Conservation (phyloP, 2,113 vertebrate genomes). For the Arothron firmamentum region DNA sequence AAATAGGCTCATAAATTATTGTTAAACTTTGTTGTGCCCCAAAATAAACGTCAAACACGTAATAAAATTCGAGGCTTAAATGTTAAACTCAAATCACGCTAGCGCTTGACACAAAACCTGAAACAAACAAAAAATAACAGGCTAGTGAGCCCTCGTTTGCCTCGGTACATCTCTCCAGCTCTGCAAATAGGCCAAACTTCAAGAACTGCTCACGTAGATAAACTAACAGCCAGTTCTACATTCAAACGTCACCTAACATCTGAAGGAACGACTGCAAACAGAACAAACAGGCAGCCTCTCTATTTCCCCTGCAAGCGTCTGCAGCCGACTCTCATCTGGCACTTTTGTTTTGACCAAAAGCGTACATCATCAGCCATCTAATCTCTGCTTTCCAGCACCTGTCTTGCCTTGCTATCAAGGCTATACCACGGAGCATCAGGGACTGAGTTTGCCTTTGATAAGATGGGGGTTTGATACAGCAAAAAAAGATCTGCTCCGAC, state of each 20-base stretch:
- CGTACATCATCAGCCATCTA: slow-evolving; percentile 7
- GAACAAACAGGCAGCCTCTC: slow-evolving; percentile 32
- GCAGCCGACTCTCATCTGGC: slow-evolving; percentile 18
- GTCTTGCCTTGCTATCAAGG: slow-evolving; percentile 9
- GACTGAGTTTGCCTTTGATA: slow-evolving; percentile 35
- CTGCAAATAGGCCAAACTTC: slow-evolving; percentile 47
- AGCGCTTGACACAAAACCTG: slow-evolving; percentile 26
- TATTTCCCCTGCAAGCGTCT: slow-evolving; percentile 12
- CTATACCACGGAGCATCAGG: slow-evolving; percentile 9
- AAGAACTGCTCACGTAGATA: slow-evolving; percentile 30
- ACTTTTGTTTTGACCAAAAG: slow-evolving; percentile 37
- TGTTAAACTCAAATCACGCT: slow-evolving; percentile 44
- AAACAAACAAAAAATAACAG: slow-evolving; percentile 23
- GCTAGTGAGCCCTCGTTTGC: slow-evolving; percentile 8
- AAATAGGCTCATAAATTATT: slow-evolving; percentile 37
- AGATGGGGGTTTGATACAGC: slow-evolving; percentile 15
- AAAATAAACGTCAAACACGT: slow-evolving; percentile 37
- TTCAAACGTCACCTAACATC: slow-evolving; percentile 27
- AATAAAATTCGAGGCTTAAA: slow-evolving; percentile 31
- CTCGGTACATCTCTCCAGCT: slow-evolving; percentile 26
- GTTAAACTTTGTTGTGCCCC: slow-evolving; percentile 27
- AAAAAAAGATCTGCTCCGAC: slow-evolving; percentile 29
- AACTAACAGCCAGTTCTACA: slow-evolving; percentile 39
- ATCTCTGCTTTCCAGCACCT: slow-evolving; percentile 31
- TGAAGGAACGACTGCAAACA: slow-evolving; percentile 22